Conservation (phyloP, 2,113 vertebrate genomes). For the Rhinoderma darwinii region DNA sequence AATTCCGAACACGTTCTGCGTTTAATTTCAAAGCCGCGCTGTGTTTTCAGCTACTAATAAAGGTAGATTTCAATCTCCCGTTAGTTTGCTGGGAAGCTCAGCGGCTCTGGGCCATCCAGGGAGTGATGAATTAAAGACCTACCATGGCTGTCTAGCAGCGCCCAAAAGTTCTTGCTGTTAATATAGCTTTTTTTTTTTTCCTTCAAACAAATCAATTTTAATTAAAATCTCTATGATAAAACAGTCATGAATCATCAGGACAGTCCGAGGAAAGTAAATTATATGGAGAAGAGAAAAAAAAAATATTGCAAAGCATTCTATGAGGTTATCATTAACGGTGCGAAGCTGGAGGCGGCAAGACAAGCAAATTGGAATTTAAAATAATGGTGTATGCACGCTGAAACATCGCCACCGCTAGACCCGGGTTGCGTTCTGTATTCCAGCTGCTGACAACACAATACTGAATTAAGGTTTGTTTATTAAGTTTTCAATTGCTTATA, state of each 20-base stretch:
- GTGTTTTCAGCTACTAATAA: slow-evolving; percentile 56
- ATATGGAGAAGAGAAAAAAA: background rate
- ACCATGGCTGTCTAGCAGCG: slow-evolving; percentile 44
- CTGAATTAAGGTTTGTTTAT: background rate
- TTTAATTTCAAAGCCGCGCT: slow-evolving; percentile 49
- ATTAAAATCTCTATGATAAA: slow-evolving; percentile 59
- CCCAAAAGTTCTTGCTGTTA: slow-evolving; percentile 54
- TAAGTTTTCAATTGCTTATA: background rate
- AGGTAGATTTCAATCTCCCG: slow-evolving; percentile 54
- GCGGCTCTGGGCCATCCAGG: slow-evolving; percentile 49
- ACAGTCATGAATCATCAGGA: slow-evolving; percentile 56
- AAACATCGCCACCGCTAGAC: background rate
- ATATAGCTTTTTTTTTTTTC: slow-evolving; percentile 39
- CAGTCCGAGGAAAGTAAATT: slow-evolving; percentile 39
- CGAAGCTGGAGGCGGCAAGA: slow-evolving; percentile 30
- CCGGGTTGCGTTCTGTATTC: background rate
- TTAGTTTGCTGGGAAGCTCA: slow-evolving; percentile 46
- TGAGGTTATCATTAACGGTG: slow-evolving; percentile 39
- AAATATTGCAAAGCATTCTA: slow-evolving; percentile 28
- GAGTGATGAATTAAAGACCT: slow-evolving; percentile 55
- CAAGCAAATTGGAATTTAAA: slow-evolving; percentile 52
- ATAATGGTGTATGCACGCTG: slow-evolving; percentile 20
- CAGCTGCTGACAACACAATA: background rate
- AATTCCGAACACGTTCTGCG: slow-evolving; percentile 52
- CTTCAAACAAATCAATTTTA: slow-evolving; percentile 56